phyloP scores from a whole-genome alignment of 2,113 vertebrate species.

The Tyto alba region DNA sequence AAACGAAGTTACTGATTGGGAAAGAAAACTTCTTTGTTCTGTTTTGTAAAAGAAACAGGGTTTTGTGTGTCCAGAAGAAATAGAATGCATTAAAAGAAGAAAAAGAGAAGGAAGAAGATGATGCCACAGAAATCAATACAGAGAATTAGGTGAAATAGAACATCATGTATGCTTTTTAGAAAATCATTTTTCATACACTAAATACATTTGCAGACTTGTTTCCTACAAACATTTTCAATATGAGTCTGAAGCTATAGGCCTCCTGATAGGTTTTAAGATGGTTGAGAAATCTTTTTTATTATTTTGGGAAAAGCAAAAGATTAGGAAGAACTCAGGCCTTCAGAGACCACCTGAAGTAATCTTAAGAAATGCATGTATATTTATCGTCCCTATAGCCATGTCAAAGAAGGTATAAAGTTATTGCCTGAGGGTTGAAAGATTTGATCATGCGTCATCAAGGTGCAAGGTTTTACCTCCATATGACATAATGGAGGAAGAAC shows the following conservation, averaged over 20 bases:
- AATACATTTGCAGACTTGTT: conserved; percentile 26
- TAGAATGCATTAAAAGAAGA: conserved; percentile 46
- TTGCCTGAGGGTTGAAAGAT: neutral
- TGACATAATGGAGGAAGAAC: neutral
- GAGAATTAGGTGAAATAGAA: conserved; percentile 40
- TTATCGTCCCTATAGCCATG: neutral
- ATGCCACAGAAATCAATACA: conserved; percentile 41
- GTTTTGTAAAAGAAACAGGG: conserved; percentile 19
- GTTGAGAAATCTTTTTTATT: neutral
- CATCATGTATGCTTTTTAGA: conserved; percentile 18
- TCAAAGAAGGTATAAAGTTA: neutral
- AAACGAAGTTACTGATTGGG: conserved; percentile 56
- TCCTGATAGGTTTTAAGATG: neutral
- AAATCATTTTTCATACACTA: conserved; percentile 40
- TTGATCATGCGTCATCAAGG: rapidly evolving
- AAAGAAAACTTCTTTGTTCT: conserved; percentile 46
- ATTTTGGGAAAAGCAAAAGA: neutral
- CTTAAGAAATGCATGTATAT: rapidly evolving
- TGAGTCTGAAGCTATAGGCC: neutral
- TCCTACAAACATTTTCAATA: neutral
- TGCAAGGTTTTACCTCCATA: neutral
- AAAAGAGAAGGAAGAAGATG: conserved; percentile 12
- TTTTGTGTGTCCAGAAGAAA: neutral
- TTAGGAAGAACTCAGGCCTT: neutral
- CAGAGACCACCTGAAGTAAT: neutral